Base-by-base conservation (phyloP, 2,797 vertebrate genomes). In the Artibeus jamaicensis region DNA sequence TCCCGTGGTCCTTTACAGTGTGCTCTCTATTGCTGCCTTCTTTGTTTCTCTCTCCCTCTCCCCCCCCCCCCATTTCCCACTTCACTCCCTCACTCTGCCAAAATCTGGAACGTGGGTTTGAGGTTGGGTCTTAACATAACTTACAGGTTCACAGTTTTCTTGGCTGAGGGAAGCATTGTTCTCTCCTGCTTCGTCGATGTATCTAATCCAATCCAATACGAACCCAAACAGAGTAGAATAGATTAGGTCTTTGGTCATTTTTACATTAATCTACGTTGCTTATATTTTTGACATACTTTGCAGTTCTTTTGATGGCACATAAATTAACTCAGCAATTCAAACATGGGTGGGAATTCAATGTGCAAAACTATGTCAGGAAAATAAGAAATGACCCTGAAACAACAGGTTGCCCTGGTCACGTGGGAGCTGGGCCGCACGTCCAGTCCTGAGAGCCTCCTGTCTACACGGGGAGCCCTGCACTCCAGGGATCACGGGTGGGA, bases 181-280 rank as follows among this genome's bases (percentile, higher is more conserved):
- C 59, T 59, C 10, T 29, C 26, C 4, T 14, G 59, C 59, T 15
- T 62, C 26, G 2, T 11, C 2, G 29, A 53, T 32, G 26, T 57
- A 67, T 37, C 99, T 99, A 93, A 96, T 24, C 91, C 97, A 97
- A 89, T 74, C 91, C 24, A 97, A 96, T 73, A 6, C 16, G 14
- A 14, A 65, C 32, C 14, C 29, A 97, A 81, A 88, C 19, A 7
- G 21, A 71, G 22, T 9, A 29, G 53, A 6, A 87, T 34, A 4
- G 59, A 44, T 87, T 81, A 42, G 15, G 37, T 76, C 22, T 67
- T 59, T 32, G 14, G 24, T 74, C 85, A 70, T 48, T 46, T 91
- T 53, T 8, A 59, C 83, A 42, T 67, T 4, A 89, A 74, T 50
- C 19, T 82, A 53, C 15, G 10, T 24, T 73, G 12, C n/a, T 62